Evolutionary conservation across 2,797 vertebrate species (phyloP), one percentile per base, ranked within the genome.

Genomic region (Phrynocephalus vlangalii): DNA sequence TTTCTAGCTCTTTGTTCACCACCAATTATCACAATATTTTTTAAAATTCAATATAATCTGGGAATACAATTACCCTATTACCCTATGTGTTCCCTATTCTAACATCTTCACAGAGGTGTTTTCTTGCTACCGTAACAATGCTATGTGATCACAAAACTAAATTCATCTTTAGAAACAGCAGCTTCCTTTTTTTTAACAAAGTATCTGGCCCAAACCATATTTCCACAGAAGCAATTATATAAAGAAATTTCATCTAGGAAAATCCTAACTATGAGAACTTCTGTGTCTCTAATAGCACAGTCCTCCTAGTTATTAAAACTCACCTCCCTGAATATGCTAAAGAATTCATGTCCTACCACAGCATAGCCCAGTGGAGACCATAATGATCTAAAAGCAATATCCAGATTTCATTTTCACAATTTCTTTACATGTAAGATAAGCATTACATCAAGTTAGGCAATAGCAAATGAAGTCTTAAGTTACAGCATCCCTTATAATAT

Each of bases 141-240:
- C 8, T 28, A 87, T 15, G 48, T 16, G 56, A 83, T 82, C 48
- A 71, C 0, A 90, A n/a, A 56, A 63, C 48, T 0, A 9, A 28
- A 28, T 9, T 89, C 78, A 84, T 67, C 33, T 87, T 82, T 88
- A 88, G 86, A 91, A 93, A 89, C 80, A 92, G 8, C 86, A 91
- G 87, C 82, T 95, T 94, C 85, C 68, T 84, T 70, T 93, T 70
- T 93, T 56, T 85, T 93, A 22, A 84, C 79, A 89, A 90, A 44
- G 50, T 85, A 94, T 86, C 92, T 94, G 92, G 91, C 92, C 93
- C 95, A 96, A 96, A 96, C 91, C 91, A 95, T 93, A 90, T 91
- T 95, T 95, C 93, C 91, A 0, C 16, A 0, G 20, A 80, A 90
- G 87, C 76, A 91, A 75, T 78, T 73, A 88, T 79, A 73, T 84